These are phyloP conservation scores for Pocillopora verrucosa DNA, from an alignment of 64 coral and sea anemone species.

Conservation along the genomic window DNA sequence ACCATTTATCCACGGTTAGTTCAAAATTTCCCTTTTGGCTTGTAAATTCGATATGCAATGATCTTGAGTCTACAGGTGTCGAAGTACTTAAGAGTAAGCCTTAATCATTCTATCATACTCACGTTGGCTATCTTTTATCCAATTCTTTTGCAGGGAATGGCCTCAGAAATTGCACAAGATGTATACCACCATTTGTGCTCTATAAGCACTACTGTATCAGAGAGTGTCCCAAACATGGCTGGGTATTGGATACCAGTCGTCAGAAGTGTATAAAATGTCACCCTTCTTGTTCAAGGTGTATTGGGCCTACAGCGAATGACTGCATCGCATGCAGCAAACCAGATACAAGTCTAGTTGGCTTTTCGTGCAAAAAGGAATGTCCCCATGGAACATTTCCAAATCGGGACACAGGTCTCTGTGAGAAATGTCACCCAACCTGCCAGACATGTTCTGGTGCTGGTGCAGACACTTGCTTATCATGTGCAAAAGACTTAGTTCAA, in stretches of 20 bases:
- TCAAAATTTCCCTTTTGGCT: too few relatives aligned
- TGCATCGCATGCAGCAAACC: constrained; percentile 73
- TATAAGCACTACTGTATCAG: constrained; percentile 77
- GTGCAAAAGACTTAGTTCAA: constrained; percentile 60
- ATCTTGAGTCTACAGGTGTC: too few relatives aligned
- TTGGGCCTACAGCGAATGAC: constrained; percentile 81
- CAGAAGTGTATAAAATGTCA: constrained; percentile 81
- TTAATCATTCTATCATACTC: background rate
- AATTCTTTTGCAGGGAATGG: constrained; percentile 80
- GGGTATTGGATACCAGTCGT: constrained; percentile 57
- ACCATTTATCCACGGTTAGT: too few relatives aligned
- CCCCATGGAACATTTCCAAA: constrained; percentile 67
- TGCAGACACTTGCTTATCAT: constrained; percentile 47
- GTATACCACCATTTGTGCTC: constrained; percentile 79
- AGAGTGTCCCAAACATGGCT: constrained; percentile 68
- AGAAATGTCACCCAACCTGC: constrained; percentile 89
- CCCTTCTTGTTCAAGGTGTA: constrained; percentile 77
- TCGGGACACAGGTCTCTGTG: constrained; percentile 51
- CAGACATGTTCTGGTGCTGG: constrained; percentile 61
- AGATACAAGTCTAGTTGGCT: constrained; percentile 50
- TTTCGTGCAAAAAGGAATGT: constrained; percentile 73
- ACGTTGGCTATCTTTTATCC: too few relatives aligned
- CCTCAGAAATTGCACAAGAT: constrained; percentile 80
- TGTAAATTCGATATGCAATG: too few relatives aligned
- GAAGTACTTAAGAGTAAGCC: too few relatives aligned